Evolutionary conservation across 2,113 vertebrate species (phyloP).

Genomic region (Mobula birostris): DNA sequence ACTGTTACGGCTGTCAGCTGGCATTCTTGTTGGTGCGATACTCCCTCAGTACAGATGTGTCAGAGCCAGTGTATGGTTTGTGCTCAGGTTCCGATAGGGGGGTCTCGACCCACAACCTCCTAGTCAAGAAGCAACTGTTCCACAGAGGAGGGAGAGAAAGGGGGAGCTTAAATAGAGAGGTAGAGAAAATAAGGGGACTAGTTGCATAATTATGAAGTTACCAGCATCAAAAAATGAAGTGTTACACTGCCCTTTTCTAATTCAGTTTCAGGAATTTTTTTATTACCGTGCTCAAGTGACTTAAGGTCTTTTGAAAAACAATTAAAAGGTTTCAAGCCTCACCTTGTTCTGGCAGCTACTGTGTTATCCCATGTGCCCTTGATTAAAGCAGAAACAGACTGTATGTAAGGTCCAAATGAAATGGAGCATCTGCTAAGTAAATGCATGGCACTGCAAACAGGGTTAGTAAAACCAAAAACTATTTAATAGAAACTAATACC

Average conservation of each 20-base stretch:
- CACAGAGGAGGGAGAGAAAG: not conserved
- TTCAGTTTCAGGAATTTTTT: not conserved
- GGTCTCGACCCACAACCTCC: not conserved
- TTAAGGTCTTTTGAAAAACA: not conserved
- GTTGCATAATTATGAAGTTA: not conserved
- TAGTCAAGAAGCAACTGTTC: not conserved
- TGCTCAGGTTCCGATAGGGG: not conserved
- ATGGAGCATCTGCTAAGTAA: not conserved
- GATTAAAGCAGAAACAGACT: not conserved
- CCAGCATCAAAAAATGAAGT: not conserved
- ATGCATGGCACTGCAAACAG: not conserved
- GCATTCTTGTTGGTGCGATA: not conserved
- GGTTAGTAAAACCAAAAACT: not conserved
- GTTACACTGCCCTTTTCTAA: not conserved
- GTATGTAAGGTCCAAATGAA: not conserved
- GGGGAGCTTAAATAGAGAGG: not conserved
- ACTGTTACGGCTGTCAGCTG: not conserved
- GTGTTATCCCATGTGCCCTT: not conserved
- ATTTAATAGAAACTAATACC: not conserved
- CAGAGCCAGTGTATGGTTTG: not conserved
- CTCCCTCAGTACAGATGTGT: not conserved
- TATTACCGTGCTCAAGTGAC: not conserved
- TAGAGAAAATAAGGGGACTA: not conserved
- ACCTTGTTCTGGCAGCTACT: not conserved
- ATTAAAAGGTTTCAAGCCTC: not conserved